phyloP scores from a whole-genome alignment of 2,113 vertebrate species.

The Willisornis vidua region DNA sequence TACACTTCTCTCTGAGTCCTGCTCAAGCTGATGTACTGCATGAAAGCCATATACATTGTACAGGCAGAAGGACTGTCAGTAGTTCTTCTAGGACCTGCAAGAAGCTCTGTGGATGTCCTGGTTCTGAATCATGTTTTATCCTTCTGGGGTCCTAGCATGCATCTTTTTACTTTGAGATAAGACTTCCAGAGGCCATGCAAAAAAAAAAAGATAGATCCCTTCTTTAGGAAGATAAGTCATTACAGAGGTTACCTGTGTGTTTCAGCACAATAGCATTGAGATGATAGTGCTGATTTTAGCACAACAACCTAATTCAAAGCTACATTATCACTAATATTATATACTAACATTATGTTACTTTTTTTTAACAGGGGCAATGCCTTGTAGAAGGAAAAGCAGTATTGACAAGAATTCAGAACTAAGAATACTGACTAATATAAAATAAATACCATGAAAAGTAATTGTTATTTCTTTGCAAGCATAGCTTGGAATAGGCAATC shows the following conservation, averaged over 20 bases:
- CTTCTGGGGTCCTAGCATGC: neutral
- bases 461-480: neutral
- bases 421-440: neutral
- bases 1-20: neutral
- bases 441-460: neutral
- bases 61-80: neutral
- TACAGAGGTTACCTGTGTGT: neutral
- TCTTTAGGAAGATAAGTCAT: neutral
- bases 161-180: neutral
- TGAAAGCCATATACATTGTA: neutral
- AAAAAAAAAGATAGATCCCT: neutral
- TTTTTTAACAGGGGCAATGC: neutral
- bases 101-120: neutral
- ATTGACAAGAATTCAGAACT: neutral
- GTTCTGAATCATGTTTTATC: neutral
- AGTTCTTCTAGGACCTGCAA: neutral
- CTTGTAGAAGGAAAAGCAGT: accelerated
- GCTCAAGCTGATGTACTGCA: neutral
- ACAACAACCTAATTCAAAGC: neutral
- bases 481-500: neutral
- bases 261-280: neutral
- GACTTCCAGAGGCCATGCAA: neutral
- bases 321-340: neutral
- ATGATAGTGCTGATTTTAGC: neutral
- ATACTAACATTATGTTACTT: neutral